Conservation (phyloP, 1,140 invertebrate species). For the Rhopalosiphum padi region DNA sequence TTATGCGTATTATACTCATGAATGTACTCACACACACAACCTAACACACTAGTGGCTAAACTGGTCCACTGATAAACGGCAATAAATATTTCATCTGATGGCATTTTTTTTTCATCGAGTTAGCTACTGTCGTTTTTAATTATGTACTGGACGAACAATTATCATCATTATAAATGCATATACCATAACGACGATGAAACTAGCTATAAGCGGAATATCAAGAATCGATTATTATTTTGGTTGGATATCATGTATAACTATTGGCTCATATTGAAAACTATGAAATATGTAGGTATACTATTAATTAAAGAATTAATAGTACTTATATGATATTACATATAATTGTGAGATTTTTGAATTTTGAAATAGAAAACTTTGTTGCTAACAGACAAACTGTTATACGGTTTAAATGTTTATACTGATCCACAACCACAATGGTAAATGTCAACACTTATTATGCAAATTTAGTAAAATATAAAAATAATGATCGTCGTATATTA, state of each 20-base stretch:
- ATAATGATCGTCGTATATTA: not conserved
- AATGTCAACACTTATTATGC: not conserved
- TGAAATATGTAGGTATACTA: not conserved
- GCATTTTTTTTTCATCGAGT: not conserved
- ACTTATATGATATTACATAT: no score
- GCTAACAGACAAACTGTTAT: not conserved
- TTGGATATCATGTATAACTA: no score
- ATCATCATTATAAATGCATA: not conserved
- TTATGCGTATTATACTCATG: not conserved
- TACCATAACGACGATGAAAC: not conserved
- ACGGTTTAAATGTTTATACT: not conserved
- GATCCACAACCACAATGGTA: not conserved
- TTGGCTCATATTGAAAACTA: not conserved
- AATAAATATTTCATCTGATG: conserved; percentile 43
- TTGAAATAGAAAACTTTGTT: not conserved
- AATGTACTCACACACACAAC: conserved; percentile 12
- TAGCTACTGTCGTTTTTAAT: conserved; percentile 47
- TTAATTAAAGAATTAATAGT: not conserved
- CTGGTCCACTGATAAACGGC: conserved; percentile 28
- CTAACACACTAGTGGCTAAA: conserved; percentile 12
- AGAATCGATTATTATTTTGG: not conserved
- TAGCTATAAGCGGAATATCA: not conserved
- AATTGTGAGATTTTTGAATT: not conserved
- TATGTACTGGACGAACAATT: not conserved
- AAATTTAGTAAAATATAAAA: not conserved